phyloP scores from a whole-genome alignment of 2,888 invertebrate genomes.

The Tachina lurida region DNA sequence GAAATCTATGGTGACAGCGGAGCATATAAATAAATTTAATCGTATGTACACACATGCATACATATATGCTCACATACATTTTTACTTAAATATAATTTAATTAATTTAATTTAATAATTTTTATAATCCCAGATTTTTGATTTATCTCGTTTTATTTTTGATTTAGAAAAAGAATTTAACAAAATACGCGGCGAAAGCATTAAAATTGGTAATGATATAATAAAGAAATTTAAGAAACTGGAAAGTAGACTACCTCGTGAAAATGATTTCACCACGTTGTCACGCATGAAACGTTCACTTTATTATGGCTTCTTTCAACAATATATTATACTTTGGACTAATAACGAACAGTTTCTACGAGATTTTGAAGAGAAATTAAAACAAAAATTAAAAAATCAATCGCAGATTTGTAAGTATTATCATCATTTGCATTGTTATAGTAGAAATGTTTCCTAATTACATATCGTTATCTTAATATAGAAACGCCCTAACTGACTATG shows the following conservation, averaged over 20 bases:
- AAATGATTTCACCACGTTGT: slow-evolving; percentile 18
- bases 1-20: slow-evolving; percentile 34
- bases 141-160: neutral
- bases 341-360: slow-evolving; percentile 35
- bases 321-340: slow-evolving; percentile 32
- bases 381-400: slow-evolving; percentile 33
- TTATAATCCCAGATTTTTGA: too few species aligned
- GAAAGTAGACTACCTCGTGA: slow-evolving; percentile 32
- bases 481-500: too few species aligned
- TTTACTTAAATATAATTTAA: too few species aligned
- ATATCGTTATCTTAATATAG: too few species aligned
- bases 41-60: neutral
- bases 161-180: slow-evolving; percentile 47
- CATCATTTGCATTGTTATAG: too few species aligned
- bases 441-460: too few species aligned
- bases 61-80: too few species aligned
- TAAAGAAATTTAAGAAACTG: slow-evolving; percentile 47
- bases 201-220: slow-evolving; percentile 36
- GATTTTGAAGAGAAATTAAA: slow-evolving; percentile 42
- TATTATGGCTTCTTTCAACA: slow-evolving; percentile 51
- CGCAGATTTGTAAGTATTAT: slow-evolving; percentile 46
- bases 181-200: slow-evolving; percentile 24
- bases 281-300: slow-evolving; percentile 43
- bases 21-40: slow-evolving; percentile 6
- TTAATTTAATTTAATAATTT: too few species aligned